These are phyloP conservation scores for Macroramphosus scolopax DNA, from an alignment of 2,797 vertebrate genomes.

Conservation along the genomic window DNA sequence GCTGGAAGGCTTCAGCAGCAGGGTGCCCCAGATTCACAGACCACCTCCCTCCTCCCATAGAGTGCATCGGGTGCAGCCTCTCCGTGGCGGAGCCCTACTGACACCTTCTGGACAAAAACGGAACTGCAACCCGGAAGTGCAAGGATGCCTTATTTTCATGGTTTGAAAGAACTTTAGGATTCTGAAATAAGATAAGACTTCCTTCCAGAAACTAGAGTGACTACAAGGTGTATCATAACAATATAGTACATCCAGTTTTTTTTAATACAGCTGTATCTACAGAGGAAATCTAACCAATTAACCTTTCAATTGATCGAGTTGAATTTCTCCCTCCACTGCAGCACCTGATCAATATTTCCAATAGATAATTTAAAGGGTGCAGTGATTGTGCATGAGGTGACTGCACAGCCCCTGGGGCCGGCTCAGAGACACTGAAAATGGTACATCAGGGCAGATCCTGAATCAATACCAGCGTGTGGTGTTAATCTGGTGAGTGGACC, in stretches of 20 bases:
- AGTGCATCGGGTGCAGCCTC: slow-evolving; percentile 25
- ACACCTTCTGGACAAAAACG: slow-evolving; percentile 50
- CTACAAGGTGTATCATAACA: too few species aligned
- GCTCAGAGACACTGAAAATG: neutral
- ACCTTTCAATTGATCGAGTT: too few species aligned
- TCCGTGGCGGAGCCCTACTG: slow-evolving; percentile 38
- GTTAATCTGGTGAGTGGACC: slow-evolving; percentile 68
- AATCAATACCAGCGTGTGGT: slow-evolving; percentile 45
- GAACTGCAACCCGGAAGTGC: slow-evolving; percentile 1
- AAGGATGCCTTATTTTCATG: neutral
- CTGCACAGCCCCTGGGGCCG: too few species aligned
- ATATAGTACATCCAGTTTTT: too few species aligned
- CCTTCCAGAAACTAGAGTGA: too few species aligned
- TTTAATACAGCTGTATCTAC: too few species aligned
- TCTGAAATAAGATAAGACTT: too few species aligned
- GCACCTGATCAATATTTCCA: too few species aligned
- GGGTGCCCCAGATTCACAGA: slow-evolving; percentile 71
- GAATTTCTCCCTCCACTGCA: too few species aligned
- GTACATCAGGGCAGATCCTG: slow-evolving; percentile 32
- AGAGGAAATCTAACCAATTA: too few species aligned
- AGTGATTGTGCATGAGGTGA: slow-evolving; percentile 10
- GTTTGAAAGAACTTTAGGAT: too few species aligned
- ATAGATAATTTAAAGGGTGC: neutral
- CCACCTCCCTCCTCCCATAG: slow-evolving; percentile 44
- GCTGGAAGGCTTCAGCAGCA: slow-evolving; percentile 72